phyloP scores from a whole-genome alignment of 2,113 vertebrate species.

The Romanogobio albipinnatus region DNA sequence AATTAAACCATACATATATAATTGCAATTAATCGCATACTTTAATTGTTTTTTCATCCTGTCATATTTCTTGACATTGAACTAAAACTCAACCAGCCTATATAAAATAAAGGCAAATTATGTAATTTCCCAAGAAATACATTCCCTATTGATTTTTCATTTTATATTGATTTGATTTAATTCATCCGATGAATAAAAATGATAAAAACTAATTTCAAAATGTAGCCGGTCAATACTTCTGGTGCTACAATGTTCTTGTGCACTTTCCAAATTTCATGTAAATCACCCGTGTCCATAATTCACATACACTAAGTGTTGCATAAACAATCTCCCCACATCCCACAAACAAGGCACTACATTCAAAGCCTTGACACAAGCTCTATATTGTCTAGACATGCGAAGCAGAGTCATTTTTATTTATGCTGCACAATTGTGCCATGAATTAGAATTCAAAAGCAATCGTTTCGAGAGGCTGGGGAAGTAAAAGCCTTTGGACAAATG shows the following conservation, averaged over 20 bases:
- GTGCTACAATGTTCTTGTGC: constrained; percentile 62
- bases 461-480: constrained; percentile 27
- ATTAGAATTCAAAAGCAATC: constrained; percentile 32
- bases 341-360: constrained; percentile 18
- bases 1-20: too few species aligned
- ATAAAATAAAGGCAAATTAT: constrained; percentile 40
- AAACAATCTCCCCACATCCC: constrained; percentile 12
- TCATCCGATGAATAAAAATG: constrained; percentile 69
- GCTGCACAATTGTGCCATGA: not conserved
- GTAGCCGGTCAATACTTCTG: constrained; percentile 52
- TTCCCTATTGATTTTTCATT: constrained; percentile 56
- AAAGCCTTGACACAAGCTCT: constrained; percentile 18
- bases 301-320: constrained; percentile 31
- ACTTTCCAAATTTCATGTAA: constrained; percentile 45
- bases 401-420: constrained; percentile 34
- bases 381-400: constrained; percentile 20
- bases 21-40: not conserved
- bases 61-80: not conserved
- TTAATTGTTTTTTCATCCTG: not conserved
- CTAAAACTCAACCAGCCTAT: not conserved
- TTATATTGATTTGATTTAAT: constrained; percentile 56
- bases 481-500: constrained; percentile 43
- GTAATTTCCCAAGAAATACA: constrained; percentile 30
- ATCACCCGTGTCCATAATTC: constrained; percentile 58
- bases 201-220: constrained; percentile 65